phyloP scores from a whole-genome alignment of 2,113 vertebrate genomes.

The Phalacrocorax aristotelis region DNA sequence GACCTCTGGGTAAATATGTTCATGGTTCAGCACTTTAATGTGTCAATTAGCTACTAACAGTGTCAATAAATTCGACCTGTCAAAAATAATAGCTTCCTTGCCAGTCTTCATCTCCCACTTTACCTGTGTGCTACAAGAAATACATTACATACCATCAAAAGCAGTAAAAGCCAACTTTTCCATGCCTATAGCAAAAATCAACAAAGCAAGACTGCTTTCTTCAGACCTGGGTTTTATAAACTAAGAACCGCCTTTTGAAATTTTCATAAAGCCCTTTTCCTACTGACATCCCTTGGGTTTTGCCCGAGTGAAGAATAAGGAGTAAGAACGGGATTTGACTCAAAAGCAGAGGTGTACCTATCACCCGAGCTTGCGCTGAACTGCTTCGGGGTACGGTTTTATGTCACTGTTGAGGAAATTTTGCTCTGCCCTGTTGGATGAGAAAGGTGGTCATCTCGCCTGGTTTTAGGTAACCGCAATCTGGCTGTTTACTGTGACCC shows the following conservation, averaged over 20 bases:
- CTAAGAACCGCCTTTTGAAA: not conserved
- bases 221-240: not conserved
- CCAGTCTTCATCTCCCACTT: slow-evolving; percentile 38
- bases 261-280: not conserved
- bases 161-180: not conserved
- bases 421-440: not conserved
- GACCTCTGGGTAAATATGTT: slow-evolving; percentile 77
- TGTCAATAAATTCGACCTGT: slow-evolving; percentile 79
- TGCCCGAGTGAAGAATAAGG: not conserved
- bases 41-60: slow-evolving; percentile 82
- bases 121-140: slow-evolving; percentile 33
- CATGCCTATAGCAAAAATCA: slow-evolving; percentile 22
- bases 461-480: not conserved
- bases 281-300: not conserved
- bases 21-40: slow-evolving; percentile 82
- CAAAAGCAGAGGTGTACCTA: not conserved
- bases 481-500: not conserved
- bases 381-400: not conserved
- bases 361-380: not conserved
- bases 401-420: not conserved
- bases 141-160: not conserved
- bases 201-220: not conserved
- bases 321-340: not conserved
- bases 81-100: slow-evolving; percentile 77
- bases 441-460: not conserved